Evolutionary conservation across 1,140 invertebrate genomes (phyloP), one percentile per base, ranked within the genome.

Genomic region (Tetramorium simillimum): DNA sequence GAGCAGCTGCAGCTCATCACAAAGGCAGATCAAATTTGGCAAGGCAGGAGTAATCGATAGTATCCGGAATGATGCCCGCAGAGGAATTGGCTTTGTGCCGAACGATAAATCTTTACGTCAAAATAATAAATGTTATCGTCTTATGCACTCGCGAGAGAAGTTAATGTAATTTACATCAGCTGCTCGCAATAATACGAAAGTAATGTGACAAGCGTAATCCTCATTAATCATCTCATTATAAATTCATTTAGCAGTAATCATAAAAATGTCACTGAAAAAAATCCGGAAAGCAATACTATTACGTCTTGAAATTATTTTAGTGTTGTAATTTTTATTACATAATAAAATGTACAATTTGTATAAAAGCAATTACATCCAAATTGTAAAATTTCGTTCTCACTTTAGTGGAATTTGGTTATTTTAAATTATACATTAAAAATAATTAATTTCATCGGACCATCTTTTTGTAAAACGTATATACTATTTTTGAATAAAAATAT

Each of bases 21-120:
- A 24, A 53, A 53, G 63, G 46, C 62, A 53, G 77, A 81, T 81
- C 63, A 88, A 67, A 82, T 85, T 80, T 73, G 33, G 62, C 62
- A 65, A 65, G 62, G 33, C 62, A 58, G 46, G 28, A 28, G 28
- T 70, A 86, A 77, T 89, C 81, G 86, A 92, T 92, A 86, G 65
- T 88, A 88, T 91, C 88, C 87, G 84, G 77, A 67, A 88, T 87
- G 88, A 84, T 85, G 63, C 63, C 60, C 65, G 69, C 72, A 21
- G 14, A 62, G 69, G 62, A 91, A 88, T 89, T 91, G 92, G 92
- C 82, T 10, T 69, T 67, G 75, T 87, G 92, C 91, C 92, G 91
- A 90, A 87, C 88, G 62, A 92, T 91, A 88, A 92, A 92, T 92
- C 87, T 82, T 85, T 63, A 87, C 84, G 87, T 87, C 69, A 72